phyloP scores from a whole-genome alignment of 2,113 vertebrate genomes.

The Ciconia stormi region DNA sequence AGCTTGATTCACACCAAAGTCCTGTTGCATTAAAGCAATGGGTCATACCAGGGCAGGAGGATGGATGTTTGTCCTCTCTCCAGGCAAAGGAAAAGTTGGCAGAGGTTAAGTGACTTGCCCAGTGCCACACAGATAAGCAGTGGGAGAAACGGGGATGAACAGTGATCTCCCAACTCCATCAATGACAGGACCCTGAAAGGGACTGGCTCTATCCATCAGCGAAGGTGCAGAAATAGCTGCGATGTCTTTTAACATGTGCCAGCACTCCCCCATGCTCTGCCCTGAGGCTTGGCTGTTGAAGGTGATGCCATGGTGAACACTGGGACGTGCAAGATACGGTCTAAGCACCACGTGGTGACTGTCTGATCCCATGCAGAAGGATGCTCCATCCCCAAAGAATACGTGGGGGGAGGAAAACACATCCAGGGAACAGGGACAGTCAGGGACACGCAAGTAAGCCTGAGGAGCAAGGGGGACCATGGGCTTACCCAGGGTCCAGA shows the following conservation, averaged over 20 bases:
- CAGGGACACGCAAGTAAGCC: not conserved
- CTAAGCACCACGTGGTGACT: not conserved
- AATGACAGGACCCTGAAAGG: not conserved
- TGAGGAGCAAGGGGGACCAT: not conserved
- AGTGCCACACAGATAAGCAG: not conserved
- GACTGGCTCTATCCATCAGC: not conserved
- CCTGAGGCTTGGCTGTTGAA: not conserved
- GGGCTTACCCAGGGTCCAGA: not conserved
- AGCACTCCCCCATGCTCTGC: not conserved
- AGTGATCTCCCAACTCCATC: not conserved
- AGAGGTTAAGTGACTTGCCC: not conserved
- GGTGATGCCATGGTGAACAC: not conserved
- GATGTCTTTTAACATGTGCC: not conserved
- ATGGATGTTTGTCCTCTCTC: not conserved
- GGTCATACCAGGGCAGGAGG: not conserved
- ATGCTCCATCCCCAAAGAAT: not conserved
- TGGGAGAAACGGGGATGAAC: not conserved
- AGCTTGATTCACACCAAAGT: not conserved
- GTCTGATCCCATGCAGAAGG: not conserved
- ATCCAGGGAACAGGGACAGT: not conserved
- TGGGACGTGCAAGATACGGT: accelerated
- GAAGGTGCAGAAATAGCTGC: not conserved
- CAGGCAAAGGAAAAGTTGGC: not conserved
- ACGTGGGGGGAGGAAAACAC: accelerated
- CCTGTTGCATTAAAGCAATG: not conserved